These are phyloP conservation scores for Mellivora capensis DNA, from an alignment of 2,113 vertebrate genomes.

Conservation along the genomic window DNA sequence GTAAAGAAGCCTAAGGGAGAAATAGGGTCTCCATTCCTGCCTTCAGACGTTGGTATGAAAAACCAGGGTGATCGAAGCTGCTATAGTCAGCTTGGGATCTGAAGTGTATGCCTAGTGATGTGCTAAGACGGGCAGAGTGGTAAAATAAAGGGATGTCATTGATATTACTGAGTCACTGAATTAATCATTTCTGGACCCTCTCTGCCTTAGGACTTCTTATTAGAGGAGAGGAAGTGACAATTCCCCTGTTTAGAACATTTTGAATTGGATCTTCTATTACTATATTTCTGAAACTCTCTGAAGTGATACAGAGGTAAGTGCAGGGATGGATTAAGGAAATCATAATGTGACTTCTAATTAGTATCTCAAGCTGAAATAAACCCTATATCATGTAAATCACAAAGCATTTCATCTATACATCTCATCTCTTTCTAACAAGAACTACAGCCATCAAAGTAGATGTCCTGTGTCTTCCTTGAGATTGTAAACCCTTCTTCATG, in stretches of 20 bases:
- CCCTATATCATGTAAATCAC: background rate
- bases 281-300: background rate
- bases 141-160: background rate
- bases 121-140: background rate
- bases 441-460: background rate
- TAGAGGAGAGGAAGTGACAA: background rate
- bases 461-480: background rate
- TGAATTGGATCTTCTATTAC: background rate
- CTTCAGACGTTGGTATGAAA: background rate
- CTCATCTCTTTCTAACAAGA: background rate
- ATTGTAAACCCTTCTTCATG: background rate
- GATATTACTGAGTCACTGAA: background rate
- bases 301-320: background rate
- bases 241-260: background rate
- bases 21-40: background rate
- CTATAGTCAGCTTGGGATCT: background rate
- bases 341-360: background rate
- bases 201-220: background rate
- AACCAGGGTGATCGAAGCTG: background rate
- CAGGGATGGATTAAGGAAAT: background rate
- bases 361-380: background rate
- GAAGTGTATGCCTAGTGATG: background rate
- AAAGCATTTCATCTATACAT: background rate
- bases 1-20: background rate
- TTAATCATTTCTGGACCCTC: background rate